Evolutionary conservation across 2,113 vertebrate species (phyloP).

Genomic region (Amphilophus citrinellus): DNA sequence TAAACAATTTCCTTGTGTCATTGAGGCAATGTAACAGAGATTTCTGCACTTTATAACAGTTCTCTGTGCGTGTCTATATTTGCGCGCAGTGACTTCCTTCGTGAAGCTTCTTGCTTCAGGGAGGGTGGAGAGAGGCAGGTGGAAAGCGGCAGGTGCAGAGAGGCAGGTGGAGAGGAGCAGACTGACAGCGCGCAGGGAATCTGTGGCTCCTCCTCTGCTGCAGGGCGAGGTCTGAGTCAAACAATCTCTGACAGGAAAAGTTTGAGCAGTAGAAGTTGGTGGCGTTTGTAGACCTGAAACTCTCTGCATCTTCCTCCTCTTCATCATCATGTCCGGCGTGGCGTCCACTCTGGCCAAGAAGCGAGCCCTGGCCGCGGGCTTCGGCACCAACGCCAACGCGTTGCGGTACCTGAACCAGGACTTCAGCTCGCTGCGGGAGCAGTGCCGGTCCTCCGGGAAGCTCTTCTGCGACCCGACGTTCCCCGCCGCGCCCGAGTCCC

Average conservation of each 20-base stretch:
- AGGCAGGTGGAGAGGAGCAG: background rate
- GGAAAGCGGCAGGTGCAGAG: no score
- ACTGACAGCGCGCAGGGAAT: background rate
- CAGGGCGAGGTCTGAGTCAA: conserved; percentile 28
- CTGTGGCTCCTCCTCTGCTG: conserved; percentile 36
- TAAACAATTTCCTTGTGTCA: no score
- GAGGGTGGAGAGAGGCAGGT: no score
- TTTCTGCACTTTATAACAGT: no score
- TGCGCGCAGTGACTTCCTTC: no score
- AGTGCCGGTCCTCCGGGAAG: conserved; percentile 71
- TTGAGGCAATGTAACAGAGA: no score
- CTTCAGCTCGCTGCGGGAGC: conserved; percentile 80
- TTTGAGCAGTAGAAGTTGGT: background rate
- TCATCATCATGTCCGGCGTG: conserved; percentile 76
- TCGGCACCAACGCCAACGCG: conserved; percentile 84
- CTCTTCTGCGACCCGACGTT: conserved; percentile 89
- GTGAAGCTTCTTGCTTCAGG: no score
- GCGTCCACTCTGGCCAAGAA: conserved; percentile 79
- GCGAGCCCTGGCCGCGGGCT: conserved; percentile 66
- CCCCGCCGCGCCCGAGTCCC: conserved; percentile 82
- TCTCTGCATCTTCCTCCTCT: background rate
- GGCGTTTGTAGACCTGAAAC: background rate
- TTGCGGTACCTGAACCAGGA: conserved; percentile 87
- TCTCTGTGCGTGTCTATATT: no score
- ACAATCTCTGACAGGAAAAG: background rate